Evolutionary conservation across 2,797 vertebrate species (phyloP).

Genomic region (Fistularia tabacaria): DNA sequence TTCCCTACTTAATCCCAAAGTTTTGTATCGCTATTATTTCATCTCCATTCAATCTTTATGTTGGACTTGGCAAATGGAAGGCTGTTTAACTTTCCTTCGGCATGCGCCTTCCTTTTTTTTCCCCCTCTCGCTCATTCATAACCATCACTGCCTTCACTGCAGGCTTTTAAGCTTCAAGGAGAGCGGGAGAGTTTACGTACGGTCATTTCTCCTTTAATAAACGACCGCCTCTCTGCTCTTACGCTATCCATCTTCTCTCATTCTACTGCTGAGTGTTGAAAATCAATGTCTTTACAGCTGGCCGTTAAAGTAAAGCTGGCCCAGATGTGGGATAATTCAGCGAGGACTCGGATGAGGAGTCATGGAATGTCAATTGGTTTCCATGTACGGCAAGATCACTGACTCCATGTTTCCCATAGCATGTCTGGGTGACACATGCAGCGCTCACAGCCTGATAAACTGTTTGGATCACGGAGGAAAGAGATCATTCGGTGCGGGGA

Average conservation of each 20-base stretch:
- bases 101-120: not conserved
- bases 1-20: slow-evolving; percentile 7
- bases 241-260: slow-evolving; percentile 12
- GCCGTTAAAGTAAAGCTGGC: slow-evolving; percentile 24
- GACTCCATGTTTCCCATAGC: slow-evolving; percentile 43
- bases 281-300: slow-evolving; percentile 36
- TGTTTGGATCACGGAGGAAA: too few relatives aligned
- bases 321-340: slow-evolving; percentile 49
- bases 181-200: not conserved
- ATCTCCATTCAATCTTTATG: not conserved
- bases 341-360: slow-evolving; percentile 50
- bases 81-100: not conserved
- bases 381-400: slow-evolving; percentile 49
- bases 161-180: not conserved
- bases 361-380: slow-evolving; percentile 50
- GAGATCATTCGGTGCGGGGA: too few relatives aligned
- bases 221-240: slow-evolving; percentile 4
- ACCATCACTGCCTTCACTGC: not conserved
- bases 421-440: slow-evolving; percentile 26
- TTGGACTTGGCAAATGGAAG: not conserved
- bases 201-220: not conserved
- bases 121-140: not conserved
- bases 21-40: not conserved
- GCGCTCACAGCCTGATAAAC: too few relatives aligned
- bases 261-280: slow-evolving; percentile 20